A percentile compares a stretch with the other conserved stretches of the same genome.
Conservation (phyloP, 2,888 invertebrate species). For the Ferrisia virgata region DNA sequence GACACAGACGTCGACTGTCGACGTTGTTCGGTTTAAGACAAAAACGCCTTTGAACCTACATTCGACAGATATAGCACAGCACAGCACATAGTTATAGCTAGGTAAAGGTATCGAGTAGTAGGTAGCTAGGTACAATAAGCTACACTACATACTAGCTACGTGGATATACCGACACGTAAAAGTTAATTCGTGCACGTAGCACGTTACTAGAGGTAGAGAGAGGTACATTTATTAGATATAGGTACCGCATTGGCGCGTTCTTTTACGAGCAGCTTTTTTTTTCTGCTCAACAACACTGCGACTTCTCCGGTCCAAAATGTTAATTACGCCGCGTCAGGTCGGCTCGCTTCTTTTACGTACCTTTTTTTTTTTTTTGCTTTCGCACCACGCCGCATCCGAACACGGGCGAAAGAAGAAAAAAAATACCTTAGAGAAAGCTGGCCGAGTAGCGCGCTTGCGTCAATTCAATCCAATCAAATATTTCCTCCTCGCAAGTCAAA, state of each 20-base stretch:
- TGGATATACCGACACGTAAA: conserved; percentile 1
- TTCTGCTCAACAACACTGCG: neutral
- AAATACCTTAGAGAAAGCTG: neutral
- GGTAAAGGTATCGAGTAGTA: neutral
- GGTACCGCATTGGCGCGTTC: conserved; percentile 17
- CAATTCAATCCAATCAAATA: neutral
- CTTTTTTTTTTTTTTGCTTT: neutral
- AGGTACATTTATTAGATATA: too few species aligned
- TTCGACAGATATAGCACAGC: too few species aligned
- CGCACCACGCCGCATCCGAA: neutral
- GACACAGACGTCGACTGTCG: neutral
- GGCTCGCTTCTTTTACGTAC: neutral
- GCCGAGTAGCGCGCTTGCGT: conserved; percentile 3
- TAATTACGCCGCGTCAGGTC: neutral
- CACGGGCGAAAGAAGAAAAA: neutral
- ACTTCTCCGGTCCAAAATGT: neutral
- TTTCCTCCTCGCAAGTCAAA: too few species aligned
- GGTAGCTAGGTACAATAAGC: too few species aligned
- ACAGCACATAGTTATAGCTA: too few species aligned
- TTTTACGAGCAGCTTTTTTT: neutral
- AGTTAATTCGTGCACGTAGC: neutral
- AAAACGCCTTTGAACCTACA: too few species aligned
- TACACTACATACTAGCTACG: neutral
- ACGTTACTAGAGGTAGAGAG: neutral
- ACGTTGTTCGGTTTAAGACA: too few species aligned